Evolutionary conservation across 2,888 invertebrate genomes (phyloP).

Genomic region (Schizotus pectinicornis): DNA sequence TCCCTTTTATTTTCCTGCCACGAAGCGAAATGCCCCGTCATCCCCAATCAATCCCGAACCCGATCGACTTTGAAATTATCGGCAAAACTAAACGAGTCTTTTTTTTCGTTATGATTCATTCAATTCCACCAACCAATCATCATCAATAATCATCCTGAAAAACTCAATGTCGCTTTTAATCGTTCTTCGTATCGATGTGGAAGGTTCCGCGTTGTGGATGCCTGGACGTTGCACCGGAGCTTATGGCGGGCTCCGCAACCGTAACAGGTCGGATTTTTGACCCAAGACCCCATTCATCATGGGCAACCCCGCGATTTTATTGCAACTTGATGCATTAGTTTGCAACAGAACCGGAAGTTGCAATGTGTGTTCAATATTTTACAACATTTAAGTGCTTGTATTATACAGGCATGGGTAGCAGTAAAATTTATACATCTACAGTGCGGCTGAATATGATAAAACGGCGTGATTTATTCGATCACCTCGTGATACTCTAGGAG

Average conservation of each 20-base stretch:
- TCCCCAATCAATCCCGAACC: slow-evolving; percentile 1
- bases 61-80: no score
- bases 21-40: no score
- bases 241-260: slow-evolving; percentile 1
- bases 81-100: background rate
- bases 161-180: slow-evolving; percentile 2
- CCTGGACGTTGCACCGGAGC: background rate
- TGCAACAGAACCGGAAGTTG: slow-evolving; percentile 21
- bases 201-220: slow-evolving; percentile 4
- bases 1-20: slow-evolving; percentile 29
- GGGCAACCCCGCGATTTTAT: slow-evolving; percentile 12
- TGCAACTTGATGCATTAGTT: slow-evolving; percentile 12
- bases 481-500: no score
- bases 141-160: background rate
- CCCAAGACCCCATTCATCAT: slow-evolving; percentile 11
- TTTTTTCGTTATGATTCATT: background rate
- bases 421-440: background rate
- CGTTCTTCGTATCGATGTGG: slow-evolving; percentile 1
- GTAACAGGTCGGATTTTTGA: slow-evolving; percentile 20
- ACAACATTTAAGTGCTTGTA: no score
- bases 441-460: background rate
- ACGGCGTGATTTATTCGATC: background rate
- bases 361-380: no score
- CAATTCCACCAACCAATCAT: background rate
- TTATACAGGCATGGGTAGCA: no score